A percentile compares a stretch with the other conserved stretches of the same genome.
Evolutionary conservation across 2,888 invertebrate species (phyloP).

Genomic region (Xylocampa areola): DNA sequence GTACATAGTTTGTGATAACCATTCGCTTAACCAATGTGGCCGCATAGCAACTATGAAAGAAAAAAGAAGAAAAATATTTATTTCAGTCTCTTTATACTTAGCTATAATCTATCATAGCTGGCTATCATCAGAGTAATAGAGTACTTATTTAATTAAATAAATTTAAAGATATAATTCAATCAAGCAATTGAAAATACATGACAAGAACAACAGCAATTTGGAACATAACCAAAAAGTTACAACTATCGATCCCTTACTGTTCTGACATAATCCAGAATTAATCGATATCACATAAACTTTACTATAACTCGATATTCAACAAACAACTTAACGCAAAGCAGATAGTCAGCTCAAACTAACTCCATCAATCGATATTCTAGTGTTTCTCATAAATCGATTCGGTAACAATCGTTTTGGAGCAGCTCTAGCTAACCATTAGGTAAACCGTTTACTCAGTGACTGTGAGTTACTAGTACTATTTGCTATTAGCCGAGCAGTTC

Average conservation of each 20-base stretch:
- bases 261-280: not conserved
- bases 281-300: not conserved
- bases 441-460: conserved; percentile 32
- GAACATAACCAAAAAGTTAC: not conserved
- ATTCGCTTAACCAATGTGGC: too few relatives aligned
- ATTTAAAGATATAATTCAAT: too few relatives aligned
- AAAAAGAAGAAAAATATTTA: too few relatives aligned
- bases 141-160: too few relatives aligned
- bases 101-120: too few relatives aligned
- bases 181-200: too few relatives aligned
- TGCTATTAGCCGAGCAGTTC: conserved; percentile 15
- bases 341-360: conserved; percentile 16
- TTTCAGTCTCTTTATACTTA: too few relatives aligned
- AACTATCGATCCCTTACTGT: not conserved
- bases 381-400: conserved; percentile 42
- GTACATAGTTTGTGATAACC: too few relatives aligned
- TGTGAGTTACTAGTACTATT: conserved; percentile 42
- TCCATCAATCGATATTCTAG: conserved; percentile 19
- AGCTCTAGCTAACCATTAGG: conserved; percentile 38
- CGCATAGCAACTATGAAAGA: too few relatives aligned
- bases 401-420: conserved; percentile 41
- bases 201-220: not conserved
- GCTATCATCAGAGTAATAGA: too few relatives aligned
- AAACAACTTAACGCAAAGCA: conserved; percentile 4
- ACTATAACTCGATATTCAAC: conserved; percentile 1